phyloP scores from a whole-genome alignment of 2,113 vertebrate genomes.

The Mirza zaza region DNA sequence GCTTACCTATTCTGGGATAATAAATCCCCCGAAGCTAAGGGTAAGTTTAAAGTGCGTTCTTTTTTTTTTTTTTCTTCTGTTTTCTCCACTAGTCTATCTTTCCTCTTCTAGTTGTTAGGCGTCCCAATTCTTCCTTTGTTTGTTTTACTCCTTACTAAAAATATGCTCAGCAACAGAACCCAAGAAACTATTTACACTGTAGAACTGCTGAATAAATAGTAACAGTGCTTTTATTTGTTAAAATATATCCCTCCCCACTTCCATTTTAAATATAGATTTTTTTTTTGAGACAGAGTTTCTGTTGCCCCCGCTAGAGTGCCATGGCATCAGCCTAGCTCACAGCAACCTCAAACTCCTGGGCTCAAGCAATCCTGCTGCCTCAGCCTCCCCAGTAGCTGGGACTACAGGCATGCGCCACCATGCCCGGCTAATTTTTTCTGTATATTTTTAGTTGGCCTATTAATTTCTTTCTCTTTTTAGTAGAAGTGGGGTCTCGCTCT shows the following conservation, averaged over 20 bases:
- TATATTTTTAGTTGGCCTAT: too few species aligned
- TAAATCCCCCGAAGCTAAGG: background rate
- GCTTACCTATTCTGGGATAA: background rate
- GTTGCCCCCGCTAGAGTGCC: too few species aligned
- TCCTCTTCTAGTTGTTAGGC: background rate
- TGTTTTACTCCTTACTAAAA: constrained; percentile 37
- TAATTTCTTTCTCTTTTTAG: too few species aligned
- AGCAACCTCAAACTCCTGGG: too few species aligned
- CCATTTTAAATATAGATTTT: background rate
- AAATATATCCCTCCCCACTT: background rate
- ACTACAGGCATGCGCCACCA: too few species aligned
- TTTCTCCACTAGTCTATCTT: background rate
- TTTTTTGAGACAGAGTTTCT: too few species aligned
- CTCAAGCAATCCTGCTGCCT: too few species aligned
- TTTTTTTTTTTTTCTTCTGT: background rate
- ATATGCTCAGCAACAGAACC: background rate
- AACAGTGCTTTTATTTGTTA: constrained; percentile 46
- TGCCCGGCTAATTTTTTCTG: too few species aligned
- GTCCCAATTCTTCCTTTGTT: background rate
- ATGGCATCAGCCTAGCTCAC: too few species aligned
- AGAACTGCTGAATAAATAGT: constrained; percentile 26
- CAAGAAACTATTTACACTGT: background rate
- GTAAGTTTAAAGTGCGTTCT: background rate
- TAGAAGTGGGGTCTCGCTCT: too few species aligned
- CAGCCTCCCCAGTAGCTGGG: too few species aligned